A percentile compares a stretch with the other conserved stretches of the same genome.
These are phyloP conservation scores for Mesocentrotus franciscanus DNA, from an alignment of 53 echinoderm and acorn worm species.

Conservation along the genomic window DNA sequence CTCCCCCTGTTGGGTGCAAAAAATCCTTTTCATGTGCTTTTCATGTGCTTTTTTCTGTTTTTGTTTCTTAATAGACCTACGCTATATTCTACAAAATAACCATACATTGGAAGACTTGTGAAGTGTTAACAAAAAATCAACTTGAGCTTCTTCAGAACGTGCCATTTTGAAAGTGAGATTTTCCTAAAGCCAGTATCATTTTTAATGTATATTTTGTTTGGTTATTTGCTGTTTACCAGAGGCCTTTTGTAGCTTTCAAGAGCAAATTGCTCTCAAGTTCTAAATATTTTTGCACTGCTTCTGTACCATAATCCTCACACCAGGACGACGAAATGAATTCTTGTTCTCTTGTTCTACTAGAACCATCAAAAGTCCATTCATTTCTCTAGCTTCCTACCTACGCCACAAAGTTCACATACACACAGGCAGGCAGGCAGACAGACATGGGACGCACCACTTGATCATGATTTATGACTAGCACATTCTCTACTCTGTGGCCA, in stretches of 20 bases:
- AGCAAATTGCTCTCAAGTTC: background rate
- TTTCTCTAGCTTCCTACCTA: background rate
- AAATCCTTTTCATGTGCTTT: too few relatives aligned
- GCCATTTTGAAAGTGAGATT: too few relatives aligned
- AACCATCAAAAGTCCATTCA: background rate
- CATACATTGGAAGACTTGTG: too few relatives aligned
- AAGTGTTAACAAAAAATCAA: too few relatives aligned
- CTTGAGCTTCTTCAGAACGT: too few relatives aligned
- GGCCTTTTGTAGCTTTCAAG: too few relatives aligned
- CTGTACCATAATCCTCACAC: background rate
- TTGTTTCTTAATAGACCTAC: background rate
- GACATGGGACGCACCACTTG: background rate
- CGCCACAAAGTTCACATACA: background rate
- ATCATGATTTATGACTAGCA: slow-evolving; percentile 54
- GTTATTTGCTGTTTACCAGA: too few relatives aligned
- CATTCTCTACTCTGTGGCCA: slow-evolving; percentile 44
- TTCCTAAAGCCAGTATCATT: too few relatives aligned
- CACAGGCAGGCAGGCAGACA: background rate
- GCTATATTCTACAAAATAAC: background rate
- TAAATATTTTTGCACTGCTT: background rate
- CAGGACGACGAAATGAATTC: background rate
- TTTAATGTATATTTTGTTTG: too few relatives aligned
- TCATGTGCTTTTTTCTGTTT: background rate
- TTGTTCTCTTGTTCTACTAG: background rate
- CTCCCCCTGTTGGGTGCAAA: background rate